A percentile compares a stretch with the other conserved stretches of the same genome.
phyloP scores from a whole-genome alignment of 2,113 vertebrate species.

The Bufo gargarizans region DNA sequence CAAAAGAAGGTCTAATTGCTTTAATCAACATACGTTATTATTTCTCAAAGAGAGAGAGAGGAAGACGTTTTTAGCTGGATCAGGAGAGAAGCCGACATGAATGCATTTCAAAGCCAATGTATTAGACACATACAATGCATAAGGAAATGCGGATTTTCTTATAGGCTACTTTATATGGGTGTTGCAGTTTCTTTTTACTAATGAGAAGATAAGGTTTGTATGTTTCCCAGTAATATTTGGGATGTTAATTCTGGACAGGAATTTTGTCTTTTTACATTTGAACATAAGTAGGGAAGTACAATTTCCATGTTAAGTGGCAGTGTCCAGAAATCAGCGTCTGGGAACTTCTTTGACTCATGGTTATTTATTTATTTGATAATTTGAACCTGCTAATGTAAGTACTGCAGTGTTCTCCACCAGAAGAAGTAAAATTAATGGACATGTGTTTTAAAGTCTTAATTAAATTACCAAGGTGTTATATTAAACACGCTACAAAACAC shows the following conservation, averaged over 20 bases:
- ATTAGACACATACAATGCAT: constrained; percentile 61
- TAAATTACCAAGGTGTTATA: constrained; percentile 11
- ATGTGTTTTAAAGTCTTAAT: not conserved
- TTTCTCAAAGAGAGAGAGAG: constrained; percentile 81
- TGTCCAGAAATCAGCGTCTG: not conserved
- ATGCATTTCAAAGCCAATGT: constrained; percentile 3
- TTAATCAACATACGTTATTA: constrained; percentile 94
- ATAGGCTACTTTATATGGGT: constrained; percentile 61
- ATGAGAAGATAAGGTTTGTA: constrained; percentile 59
- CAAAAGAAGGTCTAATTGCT: constrained; percentile 99
- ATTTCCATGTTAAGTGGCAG: not conserved
- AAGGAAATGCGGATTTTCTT: constrained; percentile 62
- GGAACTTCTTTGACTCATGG: not conserved
- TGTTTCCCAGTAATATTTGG: constrained; percentile 72
- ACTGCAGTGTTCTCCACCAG: not conserved
- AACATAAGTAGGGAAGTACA: not conserved
- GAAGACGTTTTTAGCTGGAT: constrained; percentile 90
- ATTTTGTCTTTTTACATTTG: not conserved
- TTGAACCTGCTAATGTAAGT: not conserved
- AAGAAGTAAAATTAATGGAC: not conserved
- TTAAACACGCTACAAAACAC: not conserved
- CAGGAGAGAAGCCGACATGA: constrained; percentile 77
- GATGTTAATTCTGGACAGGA: constrained; percentile 25
- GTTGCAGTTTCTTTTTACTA: constrained; percentile 64
- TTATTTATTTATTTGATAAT: not conserved